Base-by-base conservation (phyloP, 2,888 invertebrate species). In the Acronicta alni region DNA sequence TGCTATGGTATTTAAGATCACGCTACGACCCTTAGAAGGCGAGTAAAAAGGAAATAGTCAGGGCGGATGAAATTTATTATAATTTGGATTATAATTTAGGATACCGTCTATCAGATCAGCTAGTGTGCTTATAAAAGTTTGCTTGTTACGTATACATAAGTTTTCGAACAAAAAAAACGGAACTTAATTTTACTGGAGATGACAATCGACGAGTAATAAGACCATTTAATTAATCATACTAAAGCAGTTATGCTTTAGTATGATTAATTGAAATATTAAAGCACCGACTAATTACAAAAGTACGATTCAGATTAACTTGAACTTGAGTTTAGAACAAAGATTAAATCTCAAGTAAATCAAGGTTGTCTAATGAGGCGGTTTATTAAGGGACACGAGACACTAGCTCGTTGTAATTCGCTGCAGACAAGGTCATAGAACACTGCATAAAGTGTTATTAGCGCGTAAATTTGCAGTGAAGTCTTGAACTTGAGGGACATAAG, bases 301-400 rank as follows among this genome's bases (percentile, higher is more conserved):
- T 23, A 37, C 38, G 61, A 61, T 60, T 65, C 53, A 57, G 54
- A 75, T 65, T 67, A 58, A 58, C 54, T 69, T 83, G 75, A 83
- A 83, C 82, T 84, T 82, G 82, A 75, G 63, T 52, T 35, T 59
- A 59, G 67, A 68, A 68, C 74, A 61, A 61, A 65, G 75, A 79
- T 79, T 52, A 57, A 30, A 77, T 75, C 72, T 64, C 32, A n/a
- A 58, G 46, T 48, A 47, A 64, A 59, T 65, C 67, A 74, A 73
- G 78, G 78, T 38, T 44, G 49, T 12, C 9, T 58, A 60, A 67
- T 62, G 55, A 72, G 67, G 72, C 59, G 67, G 60, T 67, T 56
- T 58, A 59, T 41, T 51, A 46, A 67, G 62, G 63, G 61, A 59
- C 61, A 45, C 37, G 57, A 45, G 58, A 60, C 61, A 57, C 32